phyloP scores from a whole-genome alignment of 2,888 invertebrate genomes.

The Lordiphosa fenestrarum region DNA sequence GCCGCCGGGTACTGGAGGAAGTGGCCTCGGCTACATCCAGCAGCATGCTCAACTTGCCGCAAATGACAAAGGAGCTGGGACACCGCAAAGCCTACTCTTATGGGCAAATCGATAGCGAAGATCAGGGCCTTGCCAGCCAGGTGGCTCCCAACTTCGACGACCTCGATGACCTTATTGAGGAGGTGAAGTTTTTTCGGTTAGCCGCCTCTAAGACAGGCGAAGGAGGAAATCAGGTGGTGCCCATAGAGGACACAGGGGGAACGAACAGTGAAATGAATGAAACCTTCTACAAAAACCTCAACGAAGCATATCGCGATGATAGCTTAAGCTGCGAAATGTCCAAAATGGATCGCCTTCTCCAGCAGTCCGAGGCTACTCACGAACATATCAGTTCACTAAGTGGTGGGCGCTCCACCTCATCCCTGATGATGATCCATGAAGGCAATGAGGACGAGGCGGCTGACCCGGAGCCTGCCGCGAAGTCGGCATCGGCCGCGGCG shows the following conservation, averaged over 20 bases:
- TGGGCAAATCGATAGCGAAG: slow-evolving; percentile 1
- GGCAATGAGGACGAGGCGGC: slow-evolving; percentile 86
- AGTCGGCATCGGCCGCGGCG: background rate
- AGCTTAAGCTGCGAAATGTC: slow-evolving; percentile 62
- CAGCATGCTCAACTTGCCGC: slow-evolving; percentile 43
- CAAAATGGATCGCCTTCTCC: slow-evolving; percentile 58
- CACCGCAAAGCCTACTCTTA: background rate
- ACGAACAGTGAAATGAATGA: slow-evolving; percentile 86
- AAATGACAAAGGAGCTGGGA: background rate
- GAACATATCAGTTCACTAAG: slow-evolving; percentile 37
- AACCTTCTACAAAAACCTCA: slow-evolving; percentile 92
- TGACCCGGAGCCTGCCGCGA: background rate
- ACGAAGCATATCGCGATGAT: slow-evolving; percentile 92
- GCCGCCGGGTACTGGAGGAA: slow-evolving; percentile 47
- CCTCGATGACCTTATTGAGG: slow-evolving; percentile 36
- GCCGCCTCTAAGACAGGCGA: slow-evolving; percentile 71
- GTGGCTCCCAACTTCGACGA: slow-evolving; percentile 8
- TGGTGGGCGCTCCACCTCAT: slow-evolving; percentile 81
- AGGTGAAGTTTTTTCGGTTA: slow-evolving; percentile 77
- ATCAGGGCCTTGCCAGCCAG: background rate
- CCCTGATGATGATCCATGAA: slow-evolving; percentile 93
- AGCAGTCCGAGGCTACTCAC: slow-evolving; percentile 50
- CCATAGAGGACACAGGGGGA: slow-evolving; percentile 77
- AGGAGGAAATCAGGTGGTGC: slow-evolving; percentile 65
- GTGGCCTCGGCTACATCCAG: slow-evolving; percentile 33